Percentiles rank a stretch among this genome's conserved stretches.
phyloP scores from a whole-genome alignment of 2,888 invertebrate genomes.

The Drosophila hawaiiensis region DNA sequence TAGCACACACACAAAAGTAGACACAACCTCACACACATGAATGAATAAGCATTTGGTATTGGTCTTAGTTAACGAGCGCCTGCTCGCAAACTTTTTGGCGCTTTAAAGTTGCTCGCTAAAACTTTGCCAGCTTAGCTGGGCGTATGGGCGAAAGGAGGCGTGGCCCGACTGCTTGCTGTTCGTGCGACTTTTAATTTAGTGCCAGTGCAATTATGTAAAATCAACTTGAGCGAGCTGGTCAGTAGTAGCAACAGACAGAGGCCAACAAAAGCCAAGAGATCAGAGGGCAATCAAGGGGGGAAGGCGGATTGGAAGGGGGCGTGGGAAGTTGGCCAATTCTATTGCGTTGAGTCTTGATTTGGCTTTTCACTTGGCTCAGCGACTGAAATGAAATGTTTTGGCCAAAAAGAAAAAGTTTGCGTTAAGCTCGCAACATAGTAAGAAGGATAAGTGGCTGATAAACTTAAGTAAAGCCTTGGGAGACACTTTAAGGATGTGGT shows the following conservation, averaged over 20 bases:
- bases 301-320: not conserved
- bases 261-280: constrained; percentile 28
- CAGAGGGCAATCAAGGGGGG: not conserved
- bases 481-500: constrained; percentile 1
- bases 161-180: constrained; percentile 13
- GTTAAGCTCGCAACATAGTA: constrained; percentile 20
- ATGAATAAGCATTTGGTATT: constrained; percentile 43
- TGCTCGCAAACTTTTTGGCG: constrained; percentile 55
- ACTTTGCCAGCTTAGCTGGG: constrained; percentile 35
- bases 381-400: constrained; percentile 31
- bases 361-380: constrained; percentile 42
- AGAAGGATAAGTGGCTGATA: constrained; percentile 28
- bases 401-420: constrained; percentile 65
- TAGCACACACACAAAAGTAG: not conserved
- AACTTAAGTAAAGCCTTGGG: constrained; percentile 46
- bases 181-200: constrained; percentile 75
- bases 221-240: constrained; percentile 58
- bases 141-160: constrained; percentile 11
- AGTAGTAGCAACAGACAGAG: constrained; percentile 21
- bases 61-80: constrained; percentile 51
- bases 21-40: constrained; percentile 1
- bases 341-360: constrained; percentile 47
- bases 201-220: constrained; percentile 76
- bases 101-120: constrained; percentile 58
- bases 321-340: constrained; percentile 4